These are phyloP conservation scores for Dendrocopos noguchii DNA, from an alignment of 2,113 vertebrate species.

Conservation along the genomic window DNA sequence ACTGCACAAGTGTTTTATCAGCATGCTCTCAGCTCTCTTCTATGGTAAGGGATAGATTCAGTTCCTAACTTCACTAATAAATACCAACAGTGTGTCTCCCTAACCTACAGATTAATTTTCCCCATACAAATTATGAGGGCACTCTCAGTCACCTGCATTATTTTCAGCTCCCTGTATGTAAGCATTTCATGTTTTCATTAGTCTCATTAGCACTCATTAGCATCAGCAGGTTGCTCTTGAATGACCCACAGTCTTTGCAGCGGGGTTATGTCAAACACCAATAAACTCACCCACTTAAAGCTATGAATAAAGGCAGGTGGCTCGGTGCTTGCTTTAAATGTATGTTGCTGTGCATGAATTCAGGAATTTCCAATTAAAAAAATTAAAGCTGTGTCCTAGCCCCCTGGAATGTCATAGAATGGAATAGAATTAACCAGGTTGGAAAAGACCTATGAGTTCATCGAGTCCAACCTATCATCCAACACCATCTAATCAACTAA, in stretches of 20 bases:
- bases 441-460: too few relatives aligned
- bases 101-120: neutral
- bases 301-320: neutral
- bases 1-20: constrained; percentile 25
- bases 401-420: neutral
- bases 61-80: neutral
- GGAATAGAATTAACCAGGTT: too few relatives aligned
- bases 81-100: neutral
- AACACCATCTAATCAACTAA: too few relatives aligned
- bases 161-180: neutral
- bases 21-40: neutral
- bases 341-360: neutral
- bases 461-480: too few relatives aligned
- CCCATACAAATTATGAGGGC: neutral
- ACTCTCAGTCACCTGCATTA: neutral
- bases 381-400: neutral
- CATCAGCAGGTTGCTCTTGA: neutral
- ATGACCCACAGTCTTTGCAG: neutral
- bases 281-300: neutral
- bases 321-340: neutral
- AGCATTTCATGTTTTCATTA: neutral
- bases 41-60: neutral
- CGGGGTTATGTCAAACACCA: neutral
- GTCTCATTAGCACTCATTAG: constrained; percentile 17
- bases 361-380: neutral